Percentiles rank a stretch among this genome's conserved stretches.
Conservation (phyloP, 2,113 vertebrate genomes). For the Beaufortia kweichowensis region DNA sequence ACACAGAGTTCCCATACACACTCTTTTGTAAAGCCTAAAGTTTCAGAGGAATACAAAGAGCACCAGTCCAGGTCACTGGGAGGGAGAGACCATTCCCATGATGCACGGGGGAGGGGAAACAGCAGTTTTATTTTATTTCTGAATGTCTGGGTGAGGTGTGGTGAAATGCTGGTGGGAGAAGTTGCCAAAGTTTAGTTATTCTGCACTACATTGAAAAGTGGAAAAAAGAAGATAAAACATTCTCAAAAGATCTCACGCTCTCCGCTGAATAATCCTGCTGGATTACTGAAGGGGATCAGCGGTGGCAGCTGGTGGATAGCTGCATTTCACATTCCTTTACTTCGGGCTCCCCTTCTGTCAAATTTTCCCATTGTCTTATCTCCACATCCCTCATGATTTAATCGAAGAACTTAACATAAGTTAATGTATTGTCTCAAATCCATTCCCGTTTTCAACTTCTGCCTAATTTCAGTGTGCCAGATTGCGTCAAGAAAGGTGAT, state of each 20-base stretch:
- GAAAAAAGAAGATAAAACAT: slow-evolving; percentile 2
- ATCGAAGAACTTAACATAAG: neutral
- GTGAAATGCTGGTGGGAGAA: slow-evolving; percentile 17
- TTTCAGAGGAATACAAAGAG: slow-evolving; percentile 78
- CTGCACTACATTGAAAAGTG: neutral
- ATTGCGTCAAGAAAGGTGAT: slow-evolving; percentile 20
- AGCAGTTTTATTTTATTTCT: slow-evolving; percentile 27
- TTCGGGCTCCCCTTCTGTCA: neutral
- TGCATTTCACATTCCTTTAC: neutral
- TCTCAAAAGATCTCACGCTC: slow-evolving; percentile 22
- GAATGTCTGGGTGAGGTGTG: neutral
- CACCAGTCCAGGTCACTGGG: slow-evolving; percentile 58
- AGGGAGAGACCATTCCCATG: slow-evolving; percentile 42
- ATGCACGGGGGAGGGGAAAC: neutral
- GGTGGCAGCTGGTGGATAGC: slow-evolving; percentile 47
- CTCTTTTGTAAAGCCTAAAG: slow-evolving; percentile 77
- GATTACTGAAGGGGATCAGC: slow-evolving; percentile 49
- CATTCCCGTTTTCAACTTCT: no score
- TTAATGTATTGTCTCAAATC: no score
- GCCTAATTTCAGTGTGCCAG: no score
- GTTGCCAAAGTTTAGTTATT: neutral
- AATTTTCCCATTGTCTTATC: neutral
- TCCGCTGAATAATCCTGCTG: slow-evolving; percentile 47
- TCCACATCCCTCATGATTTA: neutral
- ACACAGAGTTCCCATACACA: slow-evolving; percentile 82